A percentile compares a stretch with the other conserved stretches of the same genome.
Evolutionary conservation across 2,797 vertebrate species (phyloP).

Genomic region (Lepus oiostolus): DNA sequence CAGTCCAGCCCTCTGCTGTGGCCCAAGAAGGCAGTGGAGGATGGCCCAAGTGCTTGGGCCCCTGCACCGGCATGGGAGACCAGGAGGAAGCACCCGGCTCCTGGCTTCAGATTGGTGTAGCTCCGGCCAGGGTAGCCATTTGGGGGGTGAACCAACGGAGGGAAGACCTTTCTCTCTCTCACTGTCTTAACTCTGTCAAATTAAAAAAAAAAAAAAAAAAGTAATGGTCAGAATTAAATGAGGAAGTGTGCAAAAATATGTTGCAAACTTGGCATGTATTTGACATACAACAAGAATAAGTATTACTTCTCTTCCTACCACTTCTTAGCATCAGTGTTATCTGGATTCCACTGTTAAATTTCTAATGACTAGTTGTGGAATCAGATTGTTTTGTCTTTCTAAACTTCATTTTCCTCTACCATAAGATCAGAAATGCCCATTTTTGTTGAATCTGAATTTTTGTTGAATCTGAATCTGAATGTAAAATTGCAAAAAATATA

Average conservation of each 20-base stretch:
- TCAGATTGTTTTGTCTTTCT: constrained; percentile 42
- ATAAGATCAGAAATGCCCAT: background rate
- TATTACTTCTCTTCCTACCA: constrained; percentile 13
- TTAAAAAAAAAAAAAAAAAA: no score
- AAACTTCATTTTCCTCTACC: constrained; percentile 6
- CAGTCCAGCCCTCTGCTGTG: no score
- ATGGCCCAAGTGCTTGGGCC: no score
- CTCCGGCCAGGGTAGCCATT: no score
- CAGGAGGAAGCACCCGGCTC: no score
- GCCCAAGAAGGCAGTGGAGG: no score
- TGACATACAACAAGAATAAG: background rate
- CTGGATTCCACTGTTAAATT: constrained; percentile 15
- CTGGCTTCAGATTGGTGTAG: no score
- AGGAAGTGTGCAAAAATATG: background rate
- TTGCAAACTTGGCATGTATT: background rate
- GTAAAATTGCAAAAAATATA: background rate
- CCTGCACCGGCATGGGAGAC: no score
- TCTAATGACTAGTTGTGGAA: background rate
- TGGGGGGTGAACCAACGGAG: no score
- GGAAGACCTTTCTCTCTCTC: no score
- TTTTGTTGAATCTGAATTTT: constrained; percentile 34
- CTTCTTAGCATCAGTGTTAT: background rate
- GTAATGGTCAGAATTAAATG: background rate
- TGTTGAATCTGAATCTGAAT: constrained; percentile 17
- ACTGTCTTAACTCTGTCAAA: no score